Percentiles rank a stretch among this genome's conserved stretches.
Evolutionary conservation across 2,888 invertebrate genomes (phyloP).

Genomic region (Noctua fimbriata): DNA sequence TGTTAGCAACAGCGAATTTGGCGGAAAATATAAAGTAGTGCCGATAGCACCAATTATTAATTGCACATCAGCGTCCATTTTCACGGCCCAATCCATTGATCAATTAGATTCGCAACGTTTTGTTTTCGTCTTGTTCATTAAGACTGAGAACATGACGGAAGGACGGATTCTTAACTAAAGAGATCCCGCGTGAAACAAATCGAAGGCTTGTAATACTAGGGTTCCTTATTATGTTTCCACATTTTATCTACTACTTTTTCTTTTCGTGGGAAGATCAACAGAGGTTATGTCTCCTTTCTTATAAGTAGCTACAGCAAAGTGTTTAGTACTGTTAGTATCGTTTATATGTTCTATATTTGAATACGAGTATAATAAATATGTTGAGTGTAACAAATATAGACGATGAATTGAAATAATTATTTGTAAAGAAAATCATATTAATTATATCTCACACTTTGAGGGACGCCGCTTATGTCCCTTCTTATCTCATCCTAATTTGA

Average conservation of each 20-base stretch:
- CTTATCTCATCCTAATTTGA: no score
- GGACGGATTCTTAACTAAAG: conserved; percentile 10
- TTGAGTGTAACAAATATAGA: no score
- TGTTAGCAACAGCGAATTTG: conserved; percentile 39
- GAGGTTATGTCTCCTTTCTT: neutral
- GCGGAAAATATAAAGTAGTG: conserved; percentile 19
- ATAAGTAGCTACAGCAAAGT: neutral
- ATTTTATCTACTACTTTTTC: neutral
- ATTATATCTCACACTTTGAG: no score
- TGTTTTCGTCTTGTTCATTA: conserved; percentile 52
- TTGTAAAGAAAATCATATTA: no score
- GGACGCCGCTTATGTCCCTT: no score
- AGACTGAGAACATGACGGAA: conserved; percentile 30
- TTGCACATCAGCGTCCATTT: conserved; percentile 56
- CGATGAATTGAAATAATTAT: no score
- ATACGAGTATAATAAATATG: no score
- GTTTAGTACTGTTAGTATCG: neutral
- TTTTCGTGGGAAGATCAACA: neutral
- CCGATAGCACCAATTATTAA: conserved; percentile 48
- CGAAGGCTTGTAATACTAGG: neutral
- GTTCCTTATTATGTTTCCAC: neutral
- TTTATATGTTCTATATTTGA: no score
- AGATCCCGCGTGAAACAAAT: neutral
- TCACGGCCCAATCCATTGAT: conserved; percentile 63
- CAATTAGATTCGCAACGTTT: conserved; percentile 57